Base-by-base conservation (phyloP, 2,888 invertebrate genomes). In the Kryphioiulus occultus region DNA sequence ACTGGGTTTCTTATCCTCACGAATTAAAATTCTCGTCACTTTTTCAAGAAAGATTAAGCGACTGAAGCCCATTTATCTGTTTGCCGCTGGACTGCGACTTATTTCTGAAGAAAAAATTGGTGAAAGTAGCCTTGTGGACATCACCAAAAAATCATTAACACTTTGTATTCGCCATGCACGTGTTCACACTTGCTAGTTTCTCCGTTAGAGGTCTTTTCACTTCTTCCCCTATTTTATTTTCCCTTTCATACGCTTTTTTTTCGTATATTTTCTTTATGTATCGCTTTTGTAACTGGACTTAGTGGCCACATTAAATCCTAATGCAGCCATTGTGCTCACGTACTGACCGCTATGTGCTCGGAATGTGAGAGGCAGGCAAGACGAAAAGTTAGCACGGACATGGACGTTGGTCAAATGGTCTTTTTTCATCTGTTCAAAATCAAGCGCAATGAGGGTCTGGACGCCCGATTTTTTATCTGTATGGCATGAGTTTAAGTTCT, bases 1-100 rank as follows among this genome's bases (percentile, higher is more conserved):
- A 4, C 53, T 53, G 19, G 4, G 5, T n/a, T 53, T 53, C 5
- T 53, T 1, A 12, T 44, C 12, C 3, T 3, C 1, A 15, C 5
- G n/a, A n/a, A 53, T 53, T 53, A 53, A 53, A 53, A 53, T 53
- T 53, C 53, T 53, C n/a, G n/a, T 53, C 53, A 53, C 53, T 53
- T 53, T 53, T 53, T 53, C n/a, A 53, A 53, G 53, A 53, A 19
- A 53, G 53, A 53, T 53, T 53, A 53, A 53, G 53, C 19, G n/a
- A 53, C 53, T n/a, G 53, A n/a, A 53, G 53, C n/a, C n/a, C 19
- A n/a, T 53, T 53, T 53, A 53, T 53, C 53, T 53, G 53, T 53
- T 53, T 53, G 19, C 53, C n/a, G n/a, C 53, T n/a, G 53, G 53
- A 53, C 53, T 53, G 53, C 53, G n/a, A 9, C 53, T 53, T 53